Conservation (phyloP, 2,888 invertebrate species). For the Lobophora halterata region DNA sequence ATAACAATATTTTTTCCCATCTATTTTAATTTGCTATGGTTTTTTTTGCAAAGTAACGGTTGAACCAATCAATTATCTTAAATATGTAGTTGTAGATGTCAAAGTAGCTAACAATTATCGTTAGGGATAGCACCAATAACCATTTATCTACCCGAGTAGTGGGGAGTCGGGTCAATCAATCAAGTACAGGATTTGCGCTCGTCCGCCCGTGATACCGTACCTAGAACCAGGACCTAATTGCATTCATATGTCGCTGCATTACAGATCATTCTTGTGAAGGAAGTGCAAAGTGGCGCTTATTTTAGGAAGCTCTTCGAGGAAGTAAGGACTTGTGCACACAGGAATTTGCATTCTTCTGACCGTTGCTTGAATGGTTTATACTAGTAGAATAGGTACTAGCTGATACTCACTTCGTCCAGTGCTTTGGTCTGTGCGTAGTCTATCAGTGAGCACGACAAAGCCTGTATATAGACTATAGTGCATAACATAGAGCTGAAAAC, state of each 20-base stretch:
- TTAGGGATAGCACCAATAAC: conserved; percentile 32
- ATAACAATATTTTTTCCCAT: too few species aligned
- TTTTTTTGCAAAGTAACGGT: too few species aligned
- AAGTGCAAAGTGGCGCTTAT: conserved; percentile 61
- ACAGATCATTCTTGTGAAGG: conserved; percentile 49
- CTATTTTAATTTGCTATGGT: too few species aligned
- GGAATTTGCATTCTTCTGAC: background rate
- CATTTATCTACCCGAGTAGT: conserved; percentile 39
- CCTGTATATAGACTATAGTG: too few species aligned
- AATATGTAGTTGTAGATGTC: too few species aligned
- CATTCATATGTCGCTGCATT: conserved; percentile 42
- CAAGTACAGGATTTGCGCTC: conserved; percentile 75
- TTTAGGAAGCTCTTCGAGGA: conserved; percentile 77
- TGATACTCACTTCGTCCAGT: too few species aligned
- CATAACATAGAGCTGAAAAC: too few species aligned
- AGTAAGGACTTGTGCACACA: conserved; percentile 40
- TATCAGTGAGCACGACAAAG: too few species aligned
- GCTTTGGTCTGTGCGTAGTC: too few species aligned
- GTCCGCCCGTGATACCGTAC: conserved; percentile 70
- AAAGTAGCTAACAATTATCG: conserved; percentile 17
- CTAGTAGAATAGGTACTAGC: too few species aligned
- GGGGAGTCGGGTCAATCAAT: conserved; percentile 51
- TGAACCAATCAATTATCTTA: too few species aligned
- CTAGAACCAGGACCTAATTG: conserved; percentile 51
- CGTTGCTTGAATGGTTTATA: too few species aligned